Percentiles rank a stretch among this genome's conserved stretches.
Evolutionary conservation across 2,113 vertebrate species (phyloP).

Genomic region (Marmota flaviventris): DNA sequence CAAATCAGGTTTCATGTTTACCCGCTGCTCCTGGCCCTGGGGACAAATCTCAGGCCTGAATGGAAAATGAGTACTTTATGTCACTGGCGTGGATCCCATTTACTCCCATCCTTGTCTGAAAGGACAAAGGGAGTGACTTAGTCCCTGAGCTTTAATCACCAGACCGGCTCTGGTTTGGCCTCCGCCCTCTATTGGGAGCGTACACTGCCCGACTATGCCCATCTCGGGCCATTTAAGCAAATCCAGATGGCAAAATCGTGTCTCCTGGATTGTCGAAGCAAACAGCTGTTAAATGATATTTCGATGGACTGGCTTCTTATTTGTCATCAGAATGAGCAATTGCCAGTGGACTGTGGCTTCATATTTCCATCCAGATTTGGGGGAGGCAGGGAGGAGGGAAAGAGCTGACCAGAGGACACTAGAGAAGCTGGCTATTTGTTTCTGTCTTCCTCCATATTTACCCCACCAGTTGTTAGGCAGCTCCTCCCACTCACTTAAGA

Average conservation of each 20-base stretch:
- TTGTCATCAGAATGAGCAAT: constrained; percentile 68
- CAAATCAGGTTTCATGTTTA: neutral
- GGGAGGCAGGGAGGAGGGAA: neutral
- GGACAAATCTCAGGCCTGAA: neutral
- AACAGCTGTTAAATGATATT: constrained; percentile 44
- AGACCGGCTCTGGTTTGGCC: neutral
- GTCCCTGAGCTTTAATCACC: too few species aligned
- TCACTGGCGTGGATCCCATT: neutral
- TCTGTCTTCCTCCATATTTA: neutral
- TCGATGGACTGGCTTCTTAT: neutral
- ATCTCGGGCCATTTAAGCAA: neutral
- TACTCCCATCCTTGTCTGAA: neutral
- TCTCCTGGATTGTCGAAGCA: neutral
- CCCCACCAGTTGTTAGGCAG: neutral
- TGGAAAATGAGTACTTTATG: neutral
- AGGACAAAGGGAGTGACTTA: neutral
- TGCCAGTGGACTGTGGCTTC: neutral
- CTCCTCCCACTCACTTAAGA: neutral
- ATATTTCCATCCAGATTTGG: constrained; percentile 26
- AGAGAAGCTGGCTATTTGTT: neutral
- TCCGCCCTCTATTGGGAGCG: neutral
- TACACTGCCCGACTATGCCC: neutral
- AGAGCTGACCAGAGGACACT: neutral
- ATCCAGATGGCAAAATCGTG: neutral
- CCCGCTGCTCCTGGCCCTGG: neutral